Evolutionary conservation across 2,888 invertebrate species (phyloP).

Genomic region (Serripes groenlandicus): DNA sequence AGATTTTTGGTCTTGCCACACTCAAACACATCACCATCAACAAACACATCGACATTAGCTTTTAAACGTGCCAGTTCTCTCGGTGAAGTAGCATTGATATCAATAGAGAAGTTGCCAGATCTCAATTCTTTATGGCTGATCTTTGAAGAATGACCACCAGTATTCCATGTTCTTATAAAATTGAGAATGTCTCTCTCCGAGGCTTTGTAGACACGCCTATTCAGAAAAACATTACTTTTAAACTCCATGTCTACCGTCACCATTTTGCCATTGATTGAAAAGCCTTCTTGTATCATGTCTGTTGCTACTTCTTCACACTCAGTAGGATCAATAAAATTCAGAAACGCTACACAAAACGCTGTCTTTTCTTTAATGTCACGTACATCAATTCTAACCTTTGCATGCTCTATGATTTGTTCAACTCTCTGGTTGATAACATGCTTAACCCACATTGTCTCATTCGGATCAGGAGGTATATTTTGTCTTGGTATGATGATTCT

Average conservation of each 20-base stretch:
- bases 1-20: constrained; percentile 41
- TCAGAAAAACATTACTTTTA: constrained; percentile 58
- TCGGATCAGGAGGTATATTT: not conserved
- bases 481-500: constrained; percentile 53
- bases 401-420: constrained; percentile 21
- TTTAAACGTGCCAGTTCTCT: constrained; percentile 61
- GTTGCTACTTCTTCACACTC: constrained; percentile 63
- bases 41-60: constrained; percentile 51
- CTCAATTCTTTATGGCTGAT: constrained; percentile 33
- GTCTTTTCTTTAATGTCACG: constrained; percentile 45
- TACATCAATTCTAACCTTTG: constrained; percentile 56
- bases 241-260: constrained; percentile 48
- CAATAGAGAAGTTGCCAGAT: constrained; percentile 62
- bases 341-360: constrained; percentile 62
- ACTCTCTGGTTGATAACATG: constrained; percentile 4
- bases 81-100: constrained; percentile 59
- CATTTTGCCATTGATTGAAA: constrained; percentile 10
- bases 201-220: constrained; percentile 53
- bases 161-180: constrained; percentile 28
- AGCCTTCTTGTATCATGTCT: not conserved
- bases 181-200: constrained; percentile 53
- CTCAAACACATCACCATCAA: constrained; percentile 67
- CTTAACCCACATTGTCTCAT: not conserved
- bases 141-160: constrained; percentile 4
- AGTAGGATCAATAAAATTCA: constrained; percentile 67